Conservation (phyloP, 2,113 vertebrate species). For the Sinocyclocheilus maitianheensis region DNA sequence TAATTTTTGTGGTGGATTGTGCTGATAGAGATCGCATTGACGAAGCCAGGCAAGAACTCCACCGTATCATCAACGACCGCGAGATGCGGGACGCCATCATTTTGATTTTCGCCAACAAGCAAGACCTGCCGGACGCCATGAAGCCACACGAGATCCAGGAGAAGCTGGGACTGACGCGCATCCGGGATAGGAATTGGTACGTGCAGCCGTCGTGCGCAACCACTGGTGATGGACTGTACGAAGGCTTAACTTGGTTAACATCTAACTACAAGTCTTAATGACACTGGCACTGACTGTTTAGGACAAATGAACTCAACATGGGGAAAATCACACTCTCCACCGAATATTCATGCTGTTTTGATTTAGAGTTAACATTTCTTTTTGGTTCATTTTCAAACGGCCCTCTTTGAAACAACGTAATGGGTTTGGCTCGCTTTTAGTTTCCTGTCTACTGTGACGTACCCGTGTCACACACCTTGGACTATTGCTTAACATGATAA, state of each 20-base stretch:
- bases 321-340: slow-evolving; percentile 80
- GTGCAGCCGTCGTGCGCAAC: slow-evolving; percentile 99
- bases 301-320: slow-evolving; percentile 76
- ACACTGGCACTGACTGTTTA: slow-evolving; percentile 75
- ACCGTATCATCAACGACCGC: slow-evolving; percentile 98
- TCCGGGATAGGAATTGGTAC: slow-evolving; percentile 99
- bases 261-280: slow-evolving; percentile 99
- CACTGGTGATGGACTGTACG: slow-evolving; percentile 97
- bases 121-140: slow-evolving; percentile 99
- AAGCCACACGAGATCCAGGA: slow-evolving; percentile 99
- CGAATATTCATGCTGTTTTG: slow-evolving; percentile 74
- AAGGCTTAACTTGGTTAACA: slow-evolving; percentile 98
- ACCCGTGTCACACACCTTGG: slow-evolving; percentile 59
- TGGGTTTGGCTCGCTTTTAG: slow-evolving; percentile 67
- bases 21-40: slow-evolving; percentile 98
- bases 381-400: slow-evolving; percentile 60
- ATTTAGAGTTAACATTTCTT: slow-evolving; percentile 77
- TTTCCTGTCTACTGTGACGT: slow-evolving; percentile 70
- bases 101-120: slow-evolving; percentile 99
- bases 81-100: slow-evolving; percentile 99
- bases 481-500: slow-evolving; percentile 68
- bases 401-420: slow-evolving; percentile 43
- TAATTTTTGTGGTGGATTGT: slow-evolving; percentile 86
- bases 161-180: slow-evolving; percentile 98
- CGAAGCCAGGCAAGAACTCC: slow-evolving; percentile 96